phyloP scores from a whole-genome alignment of 1,140 invertebrate species.

The Drosophila nikananu region DNA sequence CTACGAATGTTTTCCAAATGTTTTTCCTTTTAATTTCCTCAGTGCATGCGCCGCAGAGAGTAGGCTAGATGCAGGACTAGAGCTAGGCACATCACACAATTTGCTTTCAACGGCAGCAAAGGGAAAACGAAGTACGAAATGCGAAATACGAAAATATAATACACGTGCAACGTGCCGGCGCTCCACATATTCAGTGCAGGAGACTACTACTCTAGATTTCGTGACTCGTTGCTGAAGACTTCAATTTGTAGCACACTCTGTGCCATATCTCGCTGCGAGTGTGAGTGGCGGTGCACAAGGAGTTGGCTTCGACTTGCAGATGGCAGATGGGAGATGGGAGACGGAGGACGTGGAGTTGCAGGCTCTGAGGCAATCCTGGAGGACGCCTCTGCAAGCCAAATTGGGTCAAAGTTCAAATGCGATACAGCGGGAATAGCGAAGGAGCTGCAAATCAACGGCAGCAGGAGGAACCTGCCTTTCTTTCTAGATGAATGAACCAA shows the following conservation, averaged over 20 bases:
- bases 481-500: slow-evolving; percentile 43
- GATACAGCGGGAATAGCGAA: slow-evolving; percentile 63
- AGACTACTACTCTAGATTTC: slow-evolving; percentile 83
- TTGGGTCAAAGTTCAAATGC: slow-evolving; percentile 84
- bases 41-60: slow-evolving; percentile 17
- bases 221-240: slow-evolving; percentile 78
- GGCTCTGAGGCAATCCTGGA: slow-evolving; percentile 68
- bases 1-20: neutral
- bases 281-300: slow-evolving; percentile 58
- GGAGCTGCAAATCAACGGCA: slow-evolving; percentile 49
- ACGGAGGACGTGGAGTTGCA: slow-evolving; percentile 18
- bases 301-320: slow-evolving; percentile 59
- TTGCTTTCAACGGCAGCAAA: slow-evolving; percentile 68
- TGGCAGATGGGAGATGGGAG: neutral
- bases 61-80: slow-evolving; percentile 32
- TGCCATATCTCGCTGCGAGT: slow-evolving; percentile 37
- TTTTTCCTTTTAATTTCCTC: neutral
- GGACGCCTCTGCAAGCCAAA: slow-evolving; percentile 56
- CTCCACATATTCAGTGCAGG: slow-evolving; percentile 61
- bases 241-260: slow-evolving; percentile 71
- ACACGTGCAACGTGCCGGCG: slow-evolving; percentile 50
- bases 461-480: slow-evolving; percentile 42
- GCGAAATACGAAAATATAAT: slow-evolving; percentile 58
- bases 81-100: slow-evolving; percentile 53
- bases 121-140: slow-evolving; percentile 68